Evolutionary conservation across 2,113 vertebrate species (phyloP).

Genomic region (Oenanthe oenanthe): DNA sequence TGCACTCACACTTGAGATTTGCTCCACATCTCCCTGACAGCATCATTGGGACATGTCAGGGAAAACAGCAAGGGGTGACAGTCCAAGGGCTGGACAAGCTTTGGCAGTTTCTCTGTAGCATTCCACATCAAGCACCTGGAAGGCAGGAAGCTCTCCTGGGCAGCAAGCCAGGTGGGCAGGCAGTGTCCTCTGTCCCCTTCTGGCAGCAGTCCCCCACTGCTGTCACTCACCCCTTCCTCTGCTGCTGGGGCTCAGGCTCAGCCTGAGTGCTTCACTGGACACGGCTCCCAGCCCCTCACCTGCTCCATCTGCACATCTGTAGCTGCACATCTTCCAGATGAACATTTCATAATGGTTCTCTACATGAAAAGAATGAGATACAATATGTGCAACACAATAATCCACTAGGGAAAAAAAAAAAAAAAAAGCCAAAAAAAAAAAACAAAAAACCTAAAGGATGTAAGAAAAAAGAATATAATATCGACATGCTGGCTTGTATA

Average conservation of each 20-base stretch:
- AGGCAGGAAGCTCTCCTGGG: background rate
- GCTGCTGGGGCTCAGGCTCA: background rate
- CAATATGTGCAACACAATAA: background rate
- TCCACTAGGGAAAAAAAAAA: no score
- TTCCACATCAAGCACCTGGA: background rate
- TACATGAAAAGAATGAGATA: background rate
- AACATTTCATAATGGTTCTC: background rate
- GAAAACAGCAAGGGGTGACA: background rate
- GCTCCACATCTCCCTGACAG: background rate
- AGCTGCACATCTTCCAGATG: background rate
- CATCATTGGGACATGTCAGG: background rate
- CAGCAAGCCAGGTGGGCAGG: background rate
- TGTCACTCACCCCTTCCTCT: background rate
- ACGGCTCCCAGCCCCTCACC: background rate
- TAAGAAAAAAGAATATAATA: background rate
- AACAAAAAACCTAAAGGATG: background rate
- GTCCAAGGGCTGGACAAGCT: background rate
- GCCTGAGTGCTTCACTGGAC: background rate
- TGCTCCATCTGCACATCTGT: background rate
- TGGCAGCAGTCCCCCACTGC: background rate
- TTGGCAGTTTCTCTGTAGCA: background rate
- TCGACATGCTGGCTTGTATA: background rate
- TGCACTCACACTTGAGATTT: background rate
- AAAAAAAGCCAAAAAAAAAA: background rate
- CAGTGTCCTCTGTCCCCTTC: rapidly evolving